A percentile compares a stretch with the other conserved stretches of the same genome.
Conservation (phyloP, 2,888 invertebrate species). For the Drosophila picticornis region DNA sequence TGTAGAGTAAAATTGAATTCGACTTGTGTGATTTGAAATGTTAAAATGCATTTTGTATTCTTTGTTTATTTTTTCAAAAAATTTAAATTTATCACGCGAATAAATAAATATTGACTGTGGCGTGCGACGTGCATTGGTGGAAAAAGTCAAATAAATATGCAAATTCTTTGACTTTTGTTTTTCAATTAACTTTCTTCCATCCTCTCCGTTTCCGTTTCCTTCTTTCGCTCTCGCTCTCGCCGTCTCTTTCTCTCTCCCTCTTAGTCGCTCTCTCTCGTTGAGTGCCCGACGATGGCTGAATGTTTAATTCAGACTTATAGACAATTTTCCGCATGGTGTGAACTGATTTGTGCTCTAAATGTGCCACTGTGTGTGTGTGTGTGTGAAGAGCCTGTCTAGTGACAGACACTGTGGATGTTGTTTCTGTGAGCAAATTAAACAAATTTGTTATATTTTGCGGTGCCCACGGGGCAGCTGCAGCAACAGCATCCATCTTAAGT, state of each 20-base stretch:
- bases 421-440: conserved; percentile 50
- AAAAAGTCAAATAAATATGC: conserved; percentile 73
- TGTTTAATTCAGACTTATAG: conserved; percentile 53
- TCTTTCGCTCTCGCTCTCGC: conserved; percentile 8
- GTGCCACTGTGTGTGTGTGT: background rate
- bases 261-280: conserved; percentile 21
- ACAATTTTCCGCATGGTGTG: conserved; percentile 60
- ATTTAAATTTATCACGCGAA: conserved; percentile 68
- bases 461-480: background rate
- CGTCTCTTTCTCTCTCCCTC: conserved; percentile 8
- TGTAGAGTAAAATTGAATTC: conserved; percentile 1
- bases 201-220: background rate
- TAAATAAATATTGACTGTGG: conserved; percentile 77
- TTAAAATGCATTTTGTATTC: conserved; percentile 3
- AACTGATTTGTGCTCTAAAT: conserved; percentile 26
- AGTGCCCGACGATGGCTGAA: conserved; percentile 52
- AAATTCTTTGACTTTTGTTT: conserved; percentile 81
- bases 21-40: fast-evolving
- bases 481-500: conserved; percentile 4
- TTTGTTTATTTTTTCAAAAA: conserved; percentile 47
- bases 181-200: conserved; percentile 77
- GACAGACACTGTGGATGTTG: conserved; percentile 7
- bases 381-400: too few species aligned
- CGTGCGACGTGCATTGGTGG: conserved; percentile 44
- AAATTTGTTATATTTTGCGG: conserved; percentile 62